These are phyloP conservation scores for Iselma pallidipennis DNA, from an alignment of 2,888 invertebrate genomes.

Conservation along the genomic window DNA sequence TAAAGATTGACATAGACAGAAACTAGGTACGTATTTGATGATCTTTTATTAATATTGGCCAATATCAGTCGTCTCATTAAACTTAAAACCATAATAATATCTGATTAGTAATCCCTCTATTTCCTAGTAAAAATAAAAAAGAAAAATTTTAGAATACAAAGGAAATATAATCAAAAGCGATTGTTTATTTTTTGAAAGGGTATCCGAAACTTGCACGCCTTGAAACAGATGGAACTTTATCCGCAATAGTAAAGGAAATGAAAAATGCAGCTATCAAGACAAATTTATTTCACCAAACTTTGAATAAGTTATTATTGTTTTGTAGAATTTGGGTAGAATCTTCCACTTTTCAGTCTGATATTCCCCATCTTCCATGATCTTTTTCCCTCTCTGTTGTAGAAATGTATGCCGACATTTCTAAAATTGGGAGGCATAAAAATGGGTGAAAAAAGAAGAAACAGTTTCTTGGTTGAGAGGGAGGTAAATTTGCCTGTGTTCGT, in stretches of 20 bases:
- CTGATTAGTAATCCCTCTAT: no score
- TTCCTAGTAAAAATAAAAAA: no score
- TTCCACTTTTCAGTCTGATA: neutral
- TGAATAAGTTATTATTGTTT: slow-evolving; percentile 2
- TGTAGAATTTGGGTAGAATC: neutral
- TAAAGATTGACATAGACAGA: slow-evolving; percentile 35
- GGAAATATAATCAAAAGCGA: neutral
- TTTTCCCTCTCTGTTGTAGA: neutral
- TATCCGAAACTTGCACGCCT: neutral
- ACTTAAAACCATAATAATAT: neutral
- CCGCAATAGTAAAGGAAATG: neutral
- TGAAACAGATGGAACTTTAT: neutral
- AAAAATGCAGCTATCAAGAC: neutral
- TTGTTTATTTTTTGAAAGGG: neutral
- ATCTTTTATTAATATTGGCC: slow-evolving; percentile 22
- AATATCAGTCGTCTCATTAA: slow-evolving; percentile 16
- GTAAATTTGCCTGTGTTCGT: neutral
- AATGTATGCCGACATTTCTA: neutral
- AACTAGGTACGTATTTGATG: slow-evolving; percentile 25
- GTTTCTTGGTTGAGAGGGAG: neutral
- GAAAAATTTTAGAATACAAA: no score
- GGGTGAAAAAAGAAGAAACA: neutral
- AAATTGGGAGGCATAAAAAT: neutral
- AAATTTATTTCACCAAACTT: neutral
- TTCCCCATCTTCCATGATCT: neutral